These are phyloP conservation scores for Forbesichthys papilliferus DNA, from an alignment of 2,113 vertebrate genomes.

Conservation along the genomic window DNA sequence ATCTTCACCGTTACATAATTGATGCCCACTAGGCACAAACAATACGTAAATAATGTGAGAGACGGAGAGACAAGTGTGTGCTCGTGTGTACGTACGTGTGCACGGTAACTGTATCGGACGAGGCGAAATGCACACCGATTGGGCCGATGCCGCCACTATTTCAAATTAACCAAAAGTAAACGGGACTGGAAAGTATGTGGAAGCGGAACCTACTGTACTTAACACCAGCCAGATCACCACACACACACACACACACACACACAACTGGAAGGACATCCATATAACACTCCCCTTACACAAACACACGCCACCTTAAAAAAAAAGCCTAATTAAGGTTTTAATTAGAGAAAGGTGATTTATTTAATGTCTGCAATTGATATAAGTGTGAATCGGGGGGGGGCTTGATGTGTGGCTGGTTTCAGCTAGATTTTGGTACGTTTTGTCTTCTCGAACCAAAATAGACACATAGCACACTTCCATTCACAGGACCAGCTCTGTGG, in stretches of 20 bases:
- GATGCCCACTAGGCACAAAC: not conserved
- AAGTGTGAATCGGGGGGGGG: constrained; percentile 1
- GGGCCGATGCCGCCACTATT: not conserved
- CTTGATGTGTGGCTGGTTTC: constrained; percentile 18
- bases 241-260: not conserved
- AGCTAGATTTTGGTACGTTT: constrained; percentile 2
- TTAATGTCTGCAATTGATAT: not conserved
- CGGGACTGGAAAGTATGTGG: constrained; percentile 4
- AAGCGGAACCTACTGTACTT: constrained; percentile 7
- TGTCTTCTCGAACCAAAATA: constrained; percentile 32
- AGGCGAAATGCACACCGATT: constrained; percentile 8
- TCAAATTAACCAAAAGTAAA: constrained; percentile 13
- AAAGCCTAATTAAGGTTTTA: constrained; percentile 1
- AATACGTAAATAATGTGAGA: constrained; percentile 18
- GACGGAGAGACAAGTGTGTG: not conserved
- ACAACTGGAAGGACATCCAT: constrained; percentile 12
- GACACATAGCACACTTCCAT: constrained; percentile 10
- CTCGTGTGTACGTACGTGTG: not conserved
- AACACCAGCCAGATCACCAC: constrained; percentile 2
- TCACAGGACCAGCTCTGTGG: not conserved
- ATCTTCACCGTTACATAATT: no score
- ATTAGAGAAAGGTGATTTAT: constrained; percentile 8
- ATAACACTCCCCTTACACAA: not conserved
- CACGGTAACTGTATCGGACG: constrained; percentile 8
- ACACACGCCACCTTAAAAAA: not conserved